A percentile compares a stretch with the other conserved stretches of the same genome.
Conservation (phyloP, 1,140 invertebrate species). For the Aporrectodea caliginosa region DNA sequence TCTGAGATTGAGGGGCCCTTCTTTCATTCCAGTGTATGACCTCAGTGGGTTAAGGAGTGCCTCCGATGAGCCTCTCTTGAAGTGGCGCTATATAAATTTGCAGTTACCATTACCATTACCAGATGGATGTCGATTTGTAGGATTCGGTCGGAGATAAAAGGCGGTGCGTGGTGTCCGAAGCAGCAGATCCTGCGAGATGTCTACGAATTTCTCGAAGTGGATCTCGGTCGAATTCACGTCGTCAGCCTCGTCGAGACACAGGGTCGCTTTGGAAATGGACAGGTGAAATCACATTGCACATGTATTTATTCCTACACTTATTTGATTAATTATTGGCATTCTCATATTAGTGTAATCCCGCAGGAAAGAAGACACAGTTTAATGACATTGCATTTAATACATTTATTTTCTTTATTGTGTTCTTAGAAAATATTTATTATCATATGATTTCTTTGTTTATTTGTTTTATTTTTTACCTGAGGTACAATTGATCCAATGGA, state of each 20-base stretch:
- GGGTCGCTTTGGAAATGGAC: slow-evolving; percentile 87
- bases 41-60: too few relatives aligned
- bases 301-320: background rate
- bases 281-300: slow-evolving; percentile 49
- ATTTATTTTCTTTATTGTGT: background rate
- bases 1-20: too few relatives aligned
- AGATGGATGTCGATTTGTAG: too few relatives aligned
- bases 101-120: too few relatives aligned
- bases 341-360: too few relatives aligned
- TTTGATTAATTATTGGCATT: background rate
- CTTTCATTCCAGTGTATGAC: too few relatives aligned
- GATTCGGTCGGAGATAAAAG: slow-evolving; percentile 77
- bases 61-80: too few relatives aligned
- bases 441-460: background rate
- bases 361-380: too few relatives aligned
- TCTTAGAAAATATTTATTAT: too few relatives aligned
- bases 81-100: too few relatives aligned
- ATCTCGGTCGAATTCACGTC: slow-evolving; percentile 71
- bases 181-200: slow-evolving; percentile 79
- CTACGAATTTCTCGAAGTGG: slow-evolving; percentile 87
- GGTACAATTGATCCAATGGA: too few relatives aligned
- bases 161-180: slow-evolving; percentile 93
- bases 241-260: slow-evolving; percentile 80
- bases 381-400: background rate
- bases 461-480: background rate